phyloP scores from a whole-genome alignment of 1,140 invertebrate species.

The Parapsyche elsis region DNA sequence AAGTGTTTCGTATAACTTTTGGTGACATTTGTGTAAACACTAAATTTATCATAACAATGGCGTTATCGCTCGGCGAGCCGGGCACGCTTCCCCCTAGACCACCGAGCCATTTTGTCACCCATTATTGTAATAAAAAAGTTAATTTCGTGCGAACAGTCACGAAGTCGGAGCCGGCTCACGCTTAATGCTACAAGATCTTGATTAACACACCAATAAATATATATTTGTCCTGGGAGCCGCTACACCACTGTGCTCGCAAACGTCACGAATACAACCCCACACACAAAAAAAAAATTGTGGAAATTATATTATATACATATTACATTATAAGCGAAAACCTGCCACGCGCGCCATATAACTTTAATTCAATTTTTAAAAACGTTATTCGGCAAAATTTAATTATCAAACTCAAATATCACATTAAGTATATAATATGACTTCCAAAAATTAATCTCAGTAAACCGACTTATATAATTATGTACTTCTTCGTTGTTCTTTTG shows the following conservation, averaged over 20 bases:
- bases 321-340: too few relatives aligned
- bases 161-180: slow-evolving; percentile 29
- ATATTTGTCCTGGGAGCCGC: slow-evolving; percentile 32
- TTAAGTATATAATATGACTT: too few relatives aligned
- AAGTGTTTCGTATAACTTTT: slow-evolving; percentile 49
- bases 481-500: too few relatives aligned
- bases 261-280: too few relatives aligned
- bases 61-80: slow-evolving; percentile 35
- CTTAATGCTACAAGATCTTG: slow-evolving; percentile 48
- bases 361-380: background rate
- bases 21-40: slow-evolving; percentile 53
- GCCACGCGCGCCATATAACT: slow-evolving; percentile 28
- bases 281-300: too few relatives aligned
- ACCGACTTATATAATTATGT: too few relatives aligned
- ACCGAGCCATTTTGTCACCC: slow-evolving; percentile 44
- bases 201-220: slow-evolving; percentile 46
- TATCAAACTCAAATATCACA: too few relatives aligned
- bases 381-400: too few relatives aligned
- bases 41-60: slow-evolving; percentile 51
- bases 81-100: slow-evolving; percentile 40
- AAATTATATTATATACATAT: too few relatives aligned
- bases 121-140: slow-evolving; percentile 47
- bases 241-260: too few relatives aligned
- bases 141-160: slow-evolving; percentile 48
- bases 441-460: too few relatives aligned